Conservation (phyloP, 2,113 vertebrate genomes). For the Catharus minimus region DNA sequence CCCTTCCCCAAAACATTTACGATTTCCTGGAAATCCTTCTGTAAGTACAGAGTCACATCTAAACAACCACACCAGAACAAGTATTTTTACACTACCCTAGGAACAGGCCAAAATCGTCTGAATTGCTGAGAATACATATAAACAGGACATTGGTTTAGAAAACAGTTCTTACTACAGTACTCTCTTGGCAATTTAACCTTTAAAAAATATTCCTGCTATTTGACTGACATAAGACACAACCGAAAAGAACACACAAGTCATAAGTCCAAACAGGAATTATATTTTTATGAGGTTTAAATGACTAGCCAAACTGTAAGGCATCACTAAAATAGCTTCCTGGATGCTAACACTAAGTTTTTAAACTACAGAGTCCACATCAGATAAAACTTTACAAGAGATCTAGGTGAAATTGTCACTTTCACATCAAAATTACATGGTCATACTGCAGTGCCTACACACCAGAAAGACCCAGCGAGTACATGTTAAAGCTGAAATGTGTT, state of each 20-base stretch:
- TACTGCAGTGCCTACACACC: not conserved
- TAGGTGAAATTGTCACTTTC: not conserved
- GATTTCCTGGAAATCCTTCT: not conserved
- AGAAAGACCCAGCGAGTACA: not conserved
- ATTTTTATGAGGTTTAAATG: not conserved
- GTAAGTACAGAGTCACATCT: not conserved
- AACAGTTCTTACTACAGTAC: not conserved
- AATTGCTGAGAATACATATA: not conserved
- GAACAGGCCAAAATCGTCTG: not conserved
- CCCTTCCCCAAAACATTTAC: not conserved
- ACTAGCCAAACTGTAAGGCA: not conserved
- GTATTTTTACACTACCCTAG: not conserved
- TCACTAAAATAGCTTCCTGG: not conserved
- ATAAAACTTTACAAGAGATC: not conserved
- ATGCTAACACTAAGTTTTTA: not conserved
- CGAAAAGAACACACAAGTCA: not conserved
- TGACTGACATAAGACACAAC: not conserved
- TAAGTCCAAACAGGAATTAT: not conserved
- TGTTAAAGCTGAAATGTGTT: accelerated
- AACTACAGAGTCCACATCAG: not conserved
- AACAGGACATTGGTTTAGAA: not conserved
- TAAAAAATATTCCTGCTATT: not conserved
- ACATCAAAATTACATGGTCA: not conserved
- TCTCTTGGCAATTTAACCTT: not conserved
- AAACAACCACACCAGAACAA: not conserved